phyloP scores from a whole-genome alignment of 2,113 vertebrate genomes.

The Phycodurus eques region DNA sequence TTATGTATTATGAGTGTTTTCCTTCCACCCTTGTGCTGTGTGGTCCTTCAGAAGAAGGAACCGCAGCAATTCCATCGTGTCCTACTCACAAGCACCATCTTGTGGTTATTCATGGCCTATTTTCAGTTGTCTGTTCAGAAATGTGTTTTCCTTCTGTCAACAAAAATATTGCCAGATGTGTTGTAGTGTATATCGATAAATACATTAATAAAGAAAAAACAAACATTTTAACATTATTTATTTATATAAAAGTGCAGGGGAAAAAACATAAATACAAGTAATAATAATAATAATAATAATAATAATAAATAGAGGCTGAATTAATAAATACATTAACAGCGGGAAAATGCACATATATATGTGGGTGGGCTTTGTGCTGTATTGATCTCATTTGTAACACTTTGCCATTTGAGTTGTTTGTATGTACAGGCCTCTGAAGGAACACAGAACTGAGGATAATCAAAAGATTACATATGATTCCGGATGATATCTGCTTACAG shows the following conservation, averaged over 20 bases:
- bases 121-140: not conserved
- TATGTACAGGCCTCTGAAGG: not conserved
- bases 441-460: constrained; percentile 7
- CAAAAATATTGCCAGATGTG: not conserved
- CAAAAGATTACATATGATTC: constrained; percentile 32
- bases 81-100: constrained; percentile 40
- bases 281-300: not conserved
- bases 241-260: constrained; percentile 52
- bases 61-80: not conserved
- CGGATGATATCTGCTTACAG: not conserved
- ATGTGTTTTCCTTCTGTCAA: too few relatives aligned
- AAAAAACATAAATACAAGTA: constrained; percentile 31
- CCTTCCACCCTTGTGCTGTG: too few relatives aligned
- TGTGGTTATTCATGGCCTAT: constrained; percentile 19
- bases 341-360: constrained; percentile 2
- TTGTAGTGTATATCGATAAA: not conserved
- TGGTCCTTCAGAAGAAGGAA: not conserved
- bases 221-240: constrained; percentile 32
- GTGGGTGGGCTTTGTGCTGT: not conserved
- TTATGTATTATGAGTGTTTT: too few relatives aligned
- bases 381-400: not conserved
- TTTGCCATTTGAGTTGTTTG: not conserved
- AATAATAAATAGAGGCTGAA: constrained; percentile 35
- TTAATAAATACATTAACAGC: constrained; percentile 27
- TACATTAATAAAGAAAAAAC: not conserved